Percentiles rank a stretch among this genome's conserved stretches.
Conservation (phyloP, 2,888 invertebrate genomes). For the Mythimna ferrago region DNA sequence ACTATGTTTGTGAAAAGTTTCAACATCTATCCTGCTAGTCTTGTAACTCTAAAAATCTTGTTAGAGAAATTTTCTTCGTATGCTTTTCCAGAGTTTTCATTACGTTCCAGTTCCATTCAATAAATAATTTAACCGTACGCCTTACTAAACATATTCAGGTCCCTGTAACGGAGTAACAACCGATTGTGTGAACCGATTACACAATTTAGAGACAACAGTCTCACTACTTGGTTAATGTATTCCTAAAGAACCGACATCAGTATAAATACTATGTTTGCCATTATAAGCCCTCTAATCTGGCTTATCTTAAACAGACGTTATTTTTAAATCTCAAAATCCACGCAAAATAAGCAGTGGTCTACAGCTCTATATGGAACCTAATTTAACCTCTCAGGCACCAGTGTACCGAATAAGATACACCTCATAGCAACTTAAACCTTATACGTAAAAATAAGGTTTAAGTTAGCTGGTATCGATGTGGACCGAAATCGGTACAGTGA, state of each 20-base stretch:
- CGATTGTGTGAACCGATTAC: slow-evolving; percentile 40
- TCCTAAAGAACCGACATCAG: slow-evolving; percentile 43
- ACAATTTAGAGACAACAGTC: slow-evolving; percentile 40
- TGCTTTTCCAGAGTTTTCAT: neutral
- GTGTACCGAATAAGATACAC: no score
- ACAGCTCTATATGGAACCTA: neutral
- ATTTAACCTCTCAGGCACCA: slow-evolving; percentile 3
- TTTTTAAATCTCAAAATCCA: slow-evolving; percentile 37
- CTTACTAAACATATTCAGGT: neutral
- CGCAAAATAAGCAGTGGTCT: slow-evolving; percentile 12
- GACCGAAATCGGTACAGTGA: no score
- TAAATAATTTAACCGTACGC: neutral
- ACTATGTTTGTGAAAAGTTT: slow-evolving; percentile 9
- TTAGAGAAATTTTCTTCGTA: neutral
- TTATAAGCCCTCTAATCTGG: slow-evolving; percentile 55
- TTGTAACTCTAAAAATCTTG: neutral
- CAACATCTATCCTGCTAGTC: neutral
- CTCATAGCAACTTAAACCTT: no score
- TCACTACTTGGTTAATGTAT: slow-evolving; percentile 35
- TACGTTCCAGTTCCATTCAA: neutral
- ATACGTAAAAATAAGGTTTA: no score
- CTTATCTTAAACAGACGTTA: slow-evolving; percentile 56
- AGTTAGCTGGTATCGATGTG: no score
- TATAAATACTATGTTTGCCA: slow-evolving; percentile 55
- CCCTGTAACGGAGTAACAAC: slow-evolving; percentile 28